Evolutionary conservation across 2,888 invertebrate genomes (phyloP).

Genomic region (Cinara cedri): DNA sequence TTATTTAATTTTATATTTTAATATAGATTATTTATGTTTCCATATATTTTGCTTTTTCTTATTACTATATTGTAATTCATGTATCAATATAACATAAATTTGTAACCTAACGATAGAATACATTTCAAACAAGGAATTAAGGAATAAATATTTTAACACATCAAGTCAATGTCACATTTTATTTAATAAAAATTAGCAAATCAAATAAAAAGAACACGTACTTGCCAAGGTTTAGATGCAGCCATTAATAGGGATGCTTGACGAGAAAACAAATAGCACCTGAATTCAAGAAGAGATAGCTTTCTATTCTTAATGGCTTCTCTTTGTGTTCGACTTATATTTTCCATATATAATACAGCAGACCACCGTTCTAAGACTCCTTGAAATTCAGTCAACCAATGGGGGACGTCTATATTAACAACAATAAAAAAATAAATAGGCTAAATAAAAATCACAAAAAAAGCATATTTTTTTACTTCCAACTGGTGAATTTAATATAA

Average conservation of each 20-base stretch:
- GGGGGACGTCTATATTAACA: constrained; percentile 74
- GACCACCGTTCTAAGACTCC: constrained; percentile 82
- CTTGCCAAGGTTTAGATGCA: constrained; percentile 81
- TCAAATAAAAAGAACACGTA: constrained; percentile 62
- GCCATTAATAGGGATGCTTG: constrained; percentile 85
- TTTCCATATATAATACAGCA: constrained; percentile 74
- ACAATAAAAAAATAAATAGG: constrained; percentile 12
- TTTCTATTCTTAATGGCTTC: constrained; percentile 65
- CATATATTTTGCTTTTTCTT: too few relatives aligned
- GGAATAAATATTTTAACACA: too few relatives aligned
- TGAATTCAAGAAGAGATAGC: constrained; percentile 79
- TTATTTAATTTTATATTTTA: too few relatives aligned
- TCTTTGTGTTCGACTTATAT: constrained; percentile 68
- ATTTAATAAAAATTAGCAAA: not conserved
- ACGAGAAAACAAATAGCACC: constrained; percentile 91
- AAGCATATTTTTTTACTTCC: constrained; percentile 66
- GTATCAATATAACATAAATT: too few relatives aligned
- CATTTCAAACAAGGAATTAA: too few relatives aligned
- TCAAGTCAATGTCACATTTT: too few relatives aligned
- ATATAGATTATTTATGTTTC: too few relatives aligned
- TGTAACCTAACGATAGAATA: too few relatives aligned
- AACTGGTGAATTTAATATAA: constrained; percentile 90
- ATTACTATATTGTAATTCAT: too few relatives aligned
- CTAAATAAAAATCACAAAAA: not conserved
- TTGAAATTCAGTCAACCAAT: constrained; percentile 84